These are phyloP conservation scores for Tretioscincus oriximinensis DNA, from an alignment of 2,113 vertebrate species.

Conservation along the genomic window DNA sequence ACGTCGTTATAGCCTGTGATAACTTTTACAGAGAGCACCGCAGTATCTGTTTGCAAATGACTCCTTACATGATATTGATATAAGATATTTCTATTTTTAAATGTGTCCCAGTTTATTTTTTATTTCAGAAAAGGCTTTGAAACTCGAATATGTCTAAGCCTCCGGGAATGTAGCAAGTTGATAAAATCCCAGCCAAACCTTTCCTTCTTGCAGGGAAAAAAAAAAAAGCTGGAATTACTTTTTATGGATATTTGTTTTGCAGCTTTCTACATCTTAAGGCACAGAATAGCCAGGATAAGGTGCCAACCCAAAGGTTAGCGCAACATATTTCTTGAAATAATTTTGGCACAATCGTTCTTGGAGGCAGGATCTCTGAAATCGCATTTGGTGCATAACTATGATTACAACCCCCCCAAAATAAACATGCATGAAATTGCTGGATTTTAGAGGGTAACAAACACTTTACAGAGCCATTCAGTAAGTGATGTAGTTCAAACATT, in stretches of 20 bases:
- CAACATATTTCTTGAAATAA: constrained; percentile 88
- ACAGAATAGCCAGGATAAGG: constrained; percentile 96
- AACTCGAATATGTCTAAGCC: constrained; percentile 79
- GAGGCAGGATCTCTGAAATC: constrained; percentile 73
- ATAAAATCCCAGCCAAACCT: constrained; percentile 78
- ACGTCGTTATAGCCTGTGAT: constrained; percentile 64
- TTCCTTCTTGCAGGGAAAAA: constrained; percentile 77
- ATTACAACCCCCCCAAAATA: constrained; percentile 32
- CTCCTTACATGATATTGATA: constrained; percentile 64
- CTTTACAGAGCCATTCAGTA: background rate
- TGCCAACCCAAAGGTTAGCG: constrained; percentile 98
- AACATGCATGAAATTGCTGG: constrained; percentile 25
- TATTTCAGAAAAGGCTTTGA: constrained; percentile 81
- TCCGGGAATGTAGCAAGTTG: constrained; percentile 82
- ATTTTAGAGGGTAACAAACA: constrained; percentile 17
- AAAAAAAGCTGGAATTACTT: constrained; percentile 81
- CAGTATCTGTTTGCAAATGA: constrained; percentile 56
- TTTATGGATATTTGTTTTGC: constrained; percentile 98
- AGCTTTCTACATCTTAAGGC: constrained; percentile 98
- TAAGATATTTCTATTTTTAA: constrained; percentile 73
- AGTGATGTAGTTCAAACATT: background rate
- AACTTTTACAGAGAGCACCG: constrained; percentile 43
- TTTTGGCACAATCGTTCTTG: constrained; percentile 75
- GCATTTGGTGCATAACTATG: constrained; percentile 45
- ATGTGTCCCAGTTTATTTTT: constrained; percentile 75